phyloP scores from a whole-genome alignment of 2,888 invertebrate genomes.

The Strigamia transsilvanica region DNA sequence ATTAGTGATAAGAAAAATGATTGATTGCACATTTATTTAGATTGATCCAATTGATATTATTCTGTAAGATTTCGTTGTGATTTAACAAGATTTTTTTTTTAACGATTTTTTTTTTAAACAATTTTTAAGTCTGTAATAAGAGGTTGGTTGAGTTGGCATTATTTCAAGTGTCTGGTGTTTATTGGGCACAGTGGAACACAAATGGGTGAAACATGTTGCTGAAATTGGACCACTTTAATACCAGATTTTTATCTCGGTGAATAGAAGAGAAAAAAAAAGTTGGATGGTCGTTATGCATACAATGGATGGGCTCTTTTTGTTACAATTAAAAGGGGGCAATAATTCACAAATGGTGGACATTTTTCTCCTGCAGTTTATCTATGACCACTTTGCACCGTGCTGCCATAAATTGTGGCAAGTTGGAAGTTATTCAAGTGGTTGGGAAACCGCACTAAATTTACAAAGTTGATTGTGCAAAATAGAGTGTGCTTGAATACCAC shows the following conservation, averaged over 20 bases:
- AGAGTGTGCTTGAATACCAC: too few relatives aligned
- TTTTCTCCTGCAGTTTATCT: neutral
- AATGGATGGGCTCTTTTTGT: neutral
- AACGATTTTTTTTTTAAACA: too few relatives aligned
- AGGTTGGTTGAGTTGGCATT: neutral
- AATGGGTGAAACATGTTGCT: constrained; percentile 10
- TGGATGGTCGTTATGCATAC: neutral
- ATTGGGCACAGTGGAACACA: constrained; percentile 6
- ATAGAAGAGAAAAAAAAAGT: neutral
- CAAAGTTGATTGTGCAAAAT: neutral
- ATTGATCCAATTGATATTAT: too few relatives aligned
- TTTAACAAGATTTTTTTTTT: too few relatives aligned
- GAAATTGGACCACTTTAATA: constrained; percentile 16
- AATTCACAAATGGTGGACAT: constrained; percentile 17
- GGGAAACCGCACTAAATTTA: constrained; percentile 37
- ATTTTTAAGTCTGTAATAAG: neutral
- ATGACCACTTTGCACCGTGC: neutral
- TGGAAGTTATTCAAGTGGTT: constrained; percentile 41
- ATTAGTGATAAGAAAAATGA: too few relatives aligned
- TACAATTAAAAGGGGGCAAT: neutral
- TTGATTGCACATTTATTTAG: too few relatives aligned
- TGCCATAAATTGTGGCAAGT: constrained; percentile 35
- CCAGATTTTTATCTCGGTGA: neutral
- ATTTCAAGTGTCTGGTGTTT: neutral
- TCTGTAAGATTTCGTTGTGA: too few relatives aligned